Evolutionary conservation across 2,797 vertebrate species (phyloP).

Genomic region (Phylloscopus collybita): DNA sequence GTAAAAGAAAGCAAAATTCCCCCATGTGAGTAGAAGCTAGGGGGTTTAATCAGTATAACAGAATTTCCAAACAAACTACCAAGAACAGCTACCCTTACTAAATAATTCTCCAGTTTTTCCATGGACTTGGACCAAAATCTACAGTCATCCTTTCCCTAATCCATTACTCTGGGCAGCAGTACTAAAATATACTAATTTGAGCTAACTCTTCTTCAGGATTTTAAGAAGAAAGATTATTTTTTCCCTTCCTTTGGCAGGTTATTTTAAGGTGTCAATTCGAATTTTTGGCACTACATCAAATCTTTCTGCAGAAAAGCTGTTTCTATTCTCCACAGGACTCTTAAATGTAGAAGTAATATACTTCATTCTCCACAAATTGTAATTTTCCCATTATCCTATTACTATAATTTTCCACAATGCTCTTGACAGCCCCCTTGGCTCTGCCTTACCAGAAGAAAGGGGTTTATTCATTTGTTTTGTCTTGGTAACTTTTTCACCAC

Average conservation of each 20-base stretch:
- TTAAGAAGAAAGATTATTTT: neutral
- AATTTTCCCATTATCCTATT: conserved; percentile 1
- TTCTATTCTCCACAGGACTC: neutral
- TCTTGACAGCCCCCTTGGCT: neutral
- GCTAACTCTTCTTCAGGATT: neutral
- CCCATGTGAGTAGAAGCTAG: neutral
- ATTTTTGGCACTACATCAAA: conserved; percentile 10
- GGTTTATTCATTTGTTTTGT: neutral
- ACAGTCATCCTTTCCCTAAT: neutral
- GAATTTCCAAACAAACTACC: neutral
- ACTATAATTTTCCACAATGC: neutral
- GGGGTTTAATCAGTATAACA: neutral
- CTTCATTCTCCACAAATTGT: neutral
- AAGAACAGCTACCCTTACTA: neutral
- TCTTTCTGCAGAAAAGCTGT: neutral
- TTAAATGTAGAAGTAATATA: neutral
- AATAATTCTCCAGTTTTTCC: conserved; percentile 1
- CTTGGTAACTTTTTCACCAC: neutral
- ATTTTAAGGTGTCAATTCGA: conserved; percentile 30
- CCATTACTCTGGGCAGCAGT: neutral
- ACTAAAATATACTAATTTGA: neutral
- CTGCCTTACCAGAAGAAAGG: neutral
- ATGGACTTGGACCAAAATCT: neutral
- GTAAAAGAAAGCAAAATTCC: neutral
- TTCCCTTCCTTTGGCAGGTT: neutral